Evolutionary conservation across 2,797 vertebrate genomes (phyloP), one percentile per base, ranked within the genome.

Genomic region (Oreochromis grahami): DNA sequence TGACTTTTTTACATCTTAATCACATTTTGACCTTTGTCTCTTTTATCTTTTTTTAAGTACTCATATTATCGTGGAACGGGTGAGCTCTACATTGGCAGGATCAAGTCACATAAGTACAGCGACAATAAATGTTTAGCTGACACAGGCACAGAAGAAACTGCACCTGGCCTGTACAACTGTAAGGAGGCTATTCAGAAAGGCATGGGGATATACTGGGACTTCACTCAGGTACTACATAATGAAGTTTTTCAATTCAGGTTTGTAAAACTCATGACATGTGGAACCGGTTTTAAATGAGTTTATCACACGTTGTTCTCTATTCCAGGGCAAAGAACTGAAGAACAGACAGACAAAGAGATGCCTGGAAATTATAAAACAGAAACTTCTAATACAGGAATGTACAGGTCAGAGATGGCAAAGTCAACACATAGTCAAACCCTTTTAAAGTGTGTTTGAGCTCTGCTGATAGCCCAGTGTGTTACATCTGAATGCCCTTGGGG

Each of bases 121-220:
- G 91, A 91, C 56, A 96, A 97, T 86, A 90, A 93, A 0, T 97
- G 96, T 81, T 50, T 97, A 24, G 45, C 90, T 8, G 96, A 96
- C 29, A 2, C 26, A 0, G 93, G 93, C 4, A 34, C 68, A 6
- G 86, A 84, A 4, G 89, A 88, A 53, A 82, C 74, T 0, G 72
- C 77, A 19, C 94, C 96, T 2, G 91, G 88, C 2, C 87, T 96
- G 26, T 78, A 89, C 85, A 78, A 92, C 85, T 96, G 95, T 83
- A 93, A 91, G 79, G 83, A 94, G 14, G 94, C 95, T 1, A 43
- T 89, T 51, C 72, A 94, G 87, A 92, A 93, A 83, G 87, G 87
- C 68, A 89, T 94, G 78, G 88, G 91, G 15, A 94, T 95, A 56
- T 48, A 90, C 85, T 97, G 38, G 38, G 38, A 38, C 38, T 38